Conservation (phyloP, 2,113 vertebrate genomes). For the Oreochromis spilurus region DNA sequence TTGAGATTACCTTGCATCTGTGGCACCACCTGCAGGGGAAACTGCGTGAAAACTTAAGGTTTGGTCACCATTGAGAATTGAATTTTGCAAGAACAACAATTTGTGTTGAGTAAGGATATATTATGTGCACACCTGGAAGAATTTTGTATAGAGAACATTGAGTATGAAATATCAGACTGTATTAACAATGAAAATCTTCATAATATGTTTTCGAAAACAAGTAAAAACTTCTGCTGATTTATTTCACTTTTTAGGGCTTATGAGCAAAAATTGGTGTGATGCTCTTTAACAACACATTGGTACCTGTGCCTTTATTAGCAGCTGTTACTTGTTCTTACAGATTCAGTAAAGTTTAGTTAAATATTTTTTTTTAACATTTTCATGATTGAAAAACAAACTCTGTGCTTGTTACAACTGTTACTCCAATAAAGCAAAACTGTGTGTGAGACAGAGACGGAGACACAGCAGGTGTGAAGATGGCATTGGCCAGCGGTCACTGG, state of each 20-base stretch:
- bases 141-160: background rate
- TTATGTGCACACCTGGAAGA: background rate
- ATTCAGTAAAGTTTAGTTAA: background rate
- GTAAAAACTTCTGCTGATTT: background rate
- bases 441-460: background rate
- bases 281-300: background rate
- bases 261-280: background rate
- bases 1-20: background rate
- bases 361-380: background rate
- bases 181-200: background rate
- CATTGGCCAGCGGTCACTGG: conserved; percentile 73
- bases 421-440: background rate
- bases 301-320: background rate
- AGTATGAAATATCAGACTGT: background rate
- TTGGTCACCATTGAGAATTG: background rate
- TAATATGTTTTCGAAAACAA: background rate
- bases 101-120: background rate
- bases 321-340: background rate
- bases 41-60: background rate
- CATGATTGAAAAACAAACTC: background rate
- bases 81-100: background rate
- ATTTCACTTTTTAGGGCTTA: background rate
- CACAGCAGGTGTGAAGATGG: conserved; percentile 33
- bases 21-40: background rate
- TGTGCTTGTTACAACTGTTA: background rate